Conservation (phyloP, 2,113 vertebrate genomes). For the Peromyscus californicus region DNA sequence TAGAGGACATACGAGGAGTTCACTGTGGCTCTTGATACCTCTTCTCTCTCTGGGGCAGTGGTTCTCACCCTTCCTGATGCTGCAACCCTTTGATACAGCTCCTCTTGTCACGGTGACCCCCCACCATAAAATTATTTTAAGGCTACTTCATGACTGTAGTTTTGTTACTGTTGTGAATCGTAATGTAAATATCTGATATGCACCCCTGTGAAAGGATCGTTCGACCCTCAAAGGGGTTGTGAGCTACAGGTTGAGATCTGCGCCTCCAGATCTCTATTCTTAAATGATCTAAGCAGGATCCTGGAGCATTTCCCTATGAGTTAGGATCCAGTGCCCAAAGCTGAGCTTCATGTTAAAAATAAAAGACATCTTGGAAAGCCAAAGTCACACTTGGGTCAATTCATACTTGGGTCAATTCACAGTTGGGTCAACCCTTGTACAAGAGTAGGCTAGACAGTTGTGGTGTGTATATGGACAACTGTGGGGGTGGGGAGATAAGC, state of each 20-base stretch:
- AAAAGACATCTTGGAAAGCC: not conserved
- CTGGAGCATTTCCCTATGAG: not conserved
- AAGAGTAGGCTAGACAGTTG: conserved; percentile 34
- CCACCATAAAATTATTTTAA: no score
- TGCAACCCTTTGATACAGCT: no score
- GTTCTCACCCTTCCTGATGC: not conserved
- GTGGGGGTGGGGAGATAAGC: not conserved
- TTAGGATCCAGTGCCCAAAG: not conserved
- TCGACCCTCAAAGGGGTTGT: not conserved
- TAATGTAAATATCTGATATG: not conserved
- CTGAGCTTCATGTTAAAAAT: conserved; percentile 29
- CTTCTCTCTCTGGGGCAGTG: not conserved
- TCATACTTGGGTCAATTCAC: not conserved
- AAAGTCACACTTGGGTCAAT: not conserved
- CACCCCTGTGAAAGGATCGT: not conserved
- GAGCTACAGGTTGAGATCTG: not conserved
- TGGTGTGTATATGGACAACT: not conserved
- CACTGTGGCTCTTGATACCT: not conserved
- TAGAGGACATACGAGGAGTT: not conserved
- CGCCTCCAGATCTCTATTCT: not conserved
- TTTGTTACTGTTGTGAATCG: no score
- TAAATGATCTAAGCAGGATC: not conserved
- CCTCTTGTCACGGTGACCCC: no score
- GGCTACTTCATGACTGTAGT: no score
- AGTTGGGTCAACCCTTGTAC: conserved; percentile 46